Base-by-base conservation (phyloP, 2,113 vertebrate genomes). In the Dipodomys merriami region DNA sequence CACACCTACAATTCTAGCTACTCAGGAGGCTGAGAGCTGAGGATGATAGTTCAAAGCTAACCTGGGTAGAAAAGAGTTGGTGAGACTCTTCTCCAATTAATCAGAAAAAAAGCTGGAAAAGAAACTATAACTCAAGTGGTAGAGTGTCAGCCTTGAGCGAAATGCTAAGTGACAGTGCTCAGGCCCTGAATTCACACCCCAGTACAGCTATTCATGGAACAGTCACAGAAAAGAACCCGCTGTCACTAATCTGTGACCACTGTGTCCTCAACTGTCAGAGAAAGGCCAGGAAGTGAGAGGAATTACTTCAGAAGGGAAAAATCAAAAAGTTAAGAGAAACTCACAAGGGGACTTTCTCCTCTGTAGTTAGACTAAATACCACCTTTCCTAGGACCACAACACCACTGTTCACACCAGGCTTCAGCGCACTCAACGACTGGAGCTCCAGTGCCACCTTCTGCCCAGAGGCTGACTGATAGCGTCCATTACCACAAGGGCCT, bases 261-360 rank as follows among this genome's bases (percentile, higher is more conserved):
- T 72, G 64, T 13, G 6, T n/a, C 64, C 27, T 87, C 44, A 64
- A 53, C 1, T 44, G 62, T 30, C 79, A 87, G 9, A 80, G 2
- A 80, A 83, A 76, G 44, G 15, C 44, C 33, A 82, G 49, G 35
- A 90, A 80, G 27, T 25, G 6, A 67, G 6, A 39, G 2, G 6
- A 83, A 27, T 44, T 72, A 11, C 3, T 69, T 85, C 23, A 77
- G 60, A 62, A 72, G 20, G 15, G 35, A 67, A 8, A 87, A 57
- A 64, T 68, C 25, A 49, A n/a, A 62, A 49, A 0, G 19, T 81
- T 23, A 15, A 78, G 5, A 82, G 71, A 77, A 29, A 98, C 99
- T 99, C 95, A 99, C 99, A 99, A 99, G 49, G 99, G 98, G 97
- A 99, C 99, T 71, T 98, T 98, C 88, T 98, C 98, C 91, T 99